Conservation (phyloP, 2,888 invertebrate genomes). For the Pandemis heparana region DNA sequence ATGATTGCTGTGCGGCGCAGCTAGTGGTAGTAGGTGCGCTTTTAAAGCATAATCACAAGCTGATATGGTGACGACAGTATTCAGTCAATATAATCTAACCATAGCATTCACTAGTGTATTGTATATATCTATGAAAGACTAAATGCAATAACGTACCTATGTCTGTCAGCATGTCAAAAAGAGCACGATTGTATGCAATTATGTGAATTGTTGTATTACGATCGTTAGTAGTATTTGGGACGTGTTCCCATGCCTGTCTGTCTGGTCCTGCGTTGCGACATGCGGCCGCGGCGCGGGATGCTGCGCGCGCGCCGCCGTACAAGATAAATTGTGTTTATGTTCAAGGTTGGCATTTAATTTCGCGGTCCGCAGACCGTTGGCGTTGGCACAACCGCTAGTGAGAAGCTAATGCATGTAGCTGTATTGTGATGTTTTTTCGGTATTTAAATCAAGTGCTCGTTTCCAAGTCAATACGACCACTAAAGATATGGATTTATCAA, state of each 20-base stretch:
- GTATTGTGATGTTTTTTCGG: too few relatives aligned
- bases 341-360: slow-evolving; percentile 30
- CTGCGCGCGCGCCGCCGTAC: not conserved
- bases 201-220: not conserved
- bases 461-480: too few relatives aligned
- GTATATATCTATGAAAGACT: not conserved
- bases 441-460: too few relatives aligned
- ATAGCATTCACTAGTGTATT: too few relatives aligned
- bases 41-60: too few relatives aligned
- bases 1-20: too few relatives aligned
- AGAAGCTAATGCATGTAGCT: not conserved
- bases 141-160: not conserved
- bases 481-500: too few relatives aligned
- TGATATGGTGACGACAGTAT: too few relatives aligned
- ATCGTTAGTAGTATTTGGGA: not conserved
- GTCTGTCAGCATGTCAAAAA: not conserved
- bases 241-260: slow-evolving; percentile 7
- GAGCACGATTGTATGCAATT: not conserved
- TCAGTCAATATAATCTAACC: too few relatives aligned
- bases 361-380: slow-evolving; percentile 8
- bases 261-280: not conserved
- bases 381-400: not conserved
- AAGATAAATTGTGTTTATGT: slow-evolving; percentile 12
- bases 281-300: not conserved
- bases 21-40: too few relatives aligned